Evolutionary conservation across 2,113 vertebrate genomes (phyloP), one percentile per base, ranked within the genome.

Genomic region (Campylorhamphus procurvoides): DNA sequence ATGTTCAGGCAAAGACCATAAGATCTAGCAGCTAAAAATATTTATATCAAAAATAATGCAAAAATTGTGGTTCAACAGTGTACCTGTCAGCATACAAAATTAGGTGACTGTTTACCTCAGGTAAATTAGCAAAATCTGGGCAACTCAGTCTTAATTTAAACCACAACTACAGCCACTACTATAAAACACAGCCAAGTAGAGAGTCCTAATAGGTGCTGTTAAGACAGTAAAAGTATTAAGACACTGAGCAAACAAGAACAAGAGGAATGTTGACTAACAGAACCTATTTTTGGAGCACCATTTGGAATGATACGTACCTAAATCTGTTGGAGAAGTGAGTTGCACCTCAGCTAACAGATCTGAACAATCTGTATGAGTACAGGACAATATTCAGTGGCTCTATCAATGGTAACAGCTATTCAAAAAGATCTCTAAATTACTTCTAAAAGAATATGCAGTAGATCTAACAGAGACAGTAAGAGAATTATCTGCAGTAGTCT

Each of bases 171-270:
- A 74, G 40, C 11, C 66, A 71, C 56, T 80, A 17, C 55, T 40
- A 15, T 19, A 76, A 64, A 68, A 58, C 10, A 33, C 0, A 50
- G 23, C 31, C 3, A 0, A 6, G 12, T n/a, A 58, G 5, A 40
- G 49, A 69, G 29, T 55, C 67, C 35, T 72, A 63, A 46, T 1
- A 3, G 27, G 29, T 24, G 27, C n/a, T 47, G 40, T 8, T 35
- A 67, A 33, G 20, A 72, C 10, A 18, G 1, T 14, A 9, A 8
- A 85, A 76, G 47, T 3, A 75, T 47, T 37, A 59, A 59, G 62
- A 72, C 12, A 37, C 25, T 9, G 20, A 66, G 40, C 18, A 79
- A 23, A 46, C 4, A 40, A 69, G 37, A 76, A 76, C 63, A 71
- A 78, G 47, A 78, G 33, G 20, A 20, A 83, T 11, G 24, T 6